A percentile compares a stretch with the other conserved stretches of the same genome.
Conservation (phyloP, 2,888 invertebrate genomes). For the Acleris sparsana region DNA sequence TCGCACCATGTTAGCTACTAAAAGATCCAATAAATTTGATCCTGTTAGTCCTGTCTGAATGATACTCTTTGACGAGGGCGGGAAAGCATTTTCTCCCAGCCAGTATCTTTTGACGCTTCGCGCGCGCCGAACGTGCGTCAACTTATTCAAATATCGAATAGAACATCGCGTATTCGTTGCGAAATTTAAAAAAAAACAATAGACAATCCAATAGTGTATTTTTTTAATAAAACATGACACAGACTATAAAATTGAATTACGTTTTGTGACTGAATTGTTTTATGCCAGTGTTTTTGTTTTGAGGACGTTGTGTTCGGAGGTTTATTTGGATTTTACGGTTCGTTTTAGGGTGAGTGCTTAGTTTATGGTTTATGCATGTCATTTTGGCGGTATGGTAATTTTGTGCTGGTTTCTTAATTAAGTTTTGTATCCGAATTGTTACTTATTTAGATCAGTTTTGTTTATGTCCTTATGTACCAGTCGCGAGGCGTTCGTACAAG, state of each 20-base stretch:
- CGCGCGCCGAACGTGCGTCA: conserved; percentile 54
- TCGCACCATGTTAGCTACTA: no score
- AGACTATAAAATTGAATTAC: conserved; percentile 28
- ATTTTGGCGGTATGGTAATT: conserved; percentile 20
- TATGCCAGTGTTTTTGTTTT: conserved; percentile 37
- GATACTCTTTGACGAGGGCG: conserved; percentile 64
- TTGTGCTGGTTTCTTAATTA: conserved; percentile 6
- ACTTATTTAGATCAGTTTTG: background rate
- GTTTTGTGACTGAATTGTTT: conserved; percentile 28
- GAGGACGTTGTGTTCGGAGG: conserved; percentile 30
- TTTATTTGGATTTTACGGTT: conserved; percentile 46
- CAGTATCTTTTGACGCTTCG: conserved; percentile 64
- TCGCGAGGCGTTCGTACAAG: no score
- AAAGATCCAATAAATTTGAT: no score
- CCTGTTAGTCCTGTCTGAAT: conserved; percentile 20
- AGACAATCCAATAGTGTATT: conserved; percentile 13
- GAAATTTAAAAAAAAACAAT: conserved; percentile 6
- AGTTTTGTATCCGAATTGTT: conserved; percentile 2
- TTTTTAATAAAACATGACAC: conserved; percentile 10
- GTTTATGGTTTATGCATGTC: conserved; percentile 17
- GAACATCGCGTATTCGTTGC: conserved; percentile 42
- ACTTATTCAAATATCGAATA: conserved; percentile 55
- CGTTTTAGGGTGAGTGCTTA: conserved; percentile 42
- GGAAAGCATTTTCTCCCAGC: conserved; percentile 58
- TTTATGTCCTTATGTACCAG: background rate